Conservation (phyloP, 1,140 invertebrate genomes). For the Cephus cinctus region DNA sequence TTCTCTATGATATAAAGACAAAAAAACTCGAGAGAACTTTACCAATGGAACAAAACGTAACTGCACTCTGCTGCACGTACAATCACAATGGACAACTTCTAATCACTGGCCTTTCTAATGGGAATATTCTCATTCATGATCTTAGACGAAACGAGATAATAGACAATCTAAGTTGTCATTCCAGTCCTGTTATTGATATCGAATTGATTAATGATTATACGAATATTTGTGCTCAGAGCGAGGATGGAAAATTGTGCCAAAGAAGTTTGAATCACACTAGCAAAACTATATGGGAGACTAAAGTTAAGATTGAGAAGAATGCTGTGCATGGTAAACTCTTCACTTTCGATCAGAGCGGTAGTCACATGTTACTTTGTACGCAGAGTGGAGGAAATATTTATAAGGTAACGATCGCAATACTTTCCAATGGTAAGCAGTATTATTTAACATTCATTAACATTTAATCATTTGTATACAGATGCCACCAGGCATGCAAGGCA, state of each 20-base stretch:
- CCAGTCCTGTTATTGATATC: conserved; percentile 57
- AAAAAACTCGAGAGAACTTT: conserved; percentile 60
- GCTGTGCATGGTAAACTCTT: conserved; percentile 55
- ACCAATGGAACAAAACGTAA: conserved; percentile 44
- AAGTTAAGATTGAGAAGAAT: conserved; percentile 52
- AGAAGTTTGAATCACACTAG: conserved; percentile 60
- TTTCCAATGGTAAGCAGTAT: not conserved
- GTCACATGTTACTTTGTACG: conserved; percentile 62
- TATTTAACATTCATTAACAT: conserved; percentile 4
- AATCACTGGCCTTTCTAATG: conserved; percentile 64
- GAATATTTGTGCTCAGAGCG: conserved; percentile 60
- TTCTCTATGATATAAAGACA: conserved; percentile 65
- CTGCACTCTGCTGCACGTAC: conserved; percentile 60
- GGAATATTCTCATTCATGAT: conserved; percentile 62
- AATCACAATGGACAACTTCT: conserved; percentile 70
- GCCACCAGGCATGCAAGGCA: conserved; percentile 46
- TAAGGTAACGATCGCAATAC: conserved; percentile 51
- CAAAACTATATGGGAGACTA: conserved; percentile 54
- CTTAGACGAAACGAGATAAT: conserved; percentile 61
- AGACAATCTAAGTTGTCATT: conserved; percentile 57
- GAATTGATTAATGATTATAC: conserved; percentile 61
- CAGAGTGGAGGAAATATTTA: conserved; percentile 62
- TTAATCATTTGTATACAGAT: conserved; percentile 37
- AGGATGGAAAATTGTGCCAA: conserved; percentile 60
- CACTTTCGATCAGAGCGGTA: conserved; percentile 62